Conservation (phyloP, 2,888 invertebrate species). For the Perithous albicinctus region DNA sequence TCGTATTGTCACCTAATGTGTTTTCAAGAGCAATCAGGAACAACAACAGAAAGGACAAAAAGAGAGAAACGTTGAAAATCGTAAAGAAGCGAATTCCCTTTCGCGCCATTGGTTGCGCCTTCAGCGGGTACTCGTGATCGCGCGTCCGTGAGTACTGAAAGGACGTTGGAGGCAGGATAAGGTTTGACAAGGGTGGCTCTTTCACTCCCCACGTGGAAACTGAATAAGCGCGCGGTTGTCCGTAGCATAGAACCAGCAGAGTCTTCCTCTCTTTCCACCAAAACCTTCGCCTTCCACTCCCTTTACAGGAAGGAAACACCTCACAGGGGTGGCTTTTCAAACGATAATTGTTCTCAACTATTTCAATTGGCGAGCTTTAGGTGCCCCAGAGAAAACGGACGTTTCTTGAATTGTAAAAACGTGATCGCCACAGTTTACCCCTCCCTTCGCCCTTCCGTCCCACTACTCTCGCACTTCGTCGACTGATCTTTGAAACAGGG, state of each 20-base stretch:
- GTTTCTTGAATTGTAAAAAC: constrained; percentile 59
- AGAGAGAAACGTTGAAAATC: constrained; percentile 14
- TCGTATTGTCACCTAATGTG: neutral
- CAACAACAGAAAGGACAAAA: neutral
- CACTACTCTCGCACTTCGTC: neutral
- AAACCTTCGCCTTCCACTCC: constrained; percentile 34
- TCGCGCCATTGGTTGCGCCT: constrained; percentile 74
- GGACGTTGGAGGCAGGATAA: constrained; percentile 13
- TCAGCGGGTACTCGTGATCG: constrained; percentile 11
- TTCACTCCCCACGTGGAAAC: constrained; percentile 42
- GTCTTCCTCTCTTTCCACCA: constrained; percentile 19
- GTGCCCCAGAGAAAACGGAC: constrained; percentile 21
- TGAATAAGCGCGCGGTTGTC: constrained; percentile 74
- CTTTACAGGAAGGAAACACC: neutral
- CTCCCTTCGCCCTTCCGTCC: neutral
- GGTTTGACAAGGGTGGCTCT: constrained; percentile 55
- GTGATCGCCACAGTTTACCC: constrained; percentile 43
- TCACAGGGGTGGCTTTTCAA: constrained; percentile 62
- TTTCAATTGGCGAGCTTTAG: constrained; percentile 77
- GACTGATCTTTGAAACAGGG: constrained; percentile 66
- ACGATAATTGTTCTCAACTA: constrained; percentile 82
- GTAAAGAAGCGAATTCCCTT: constrained; percentile 64
- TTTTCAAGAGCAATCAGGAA: neutral
- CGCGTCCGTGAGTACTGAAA: constrained; percentile 39
- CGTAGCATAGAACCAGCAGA: constrained; percentile 40